A percentile compares a stretch with the other conserved stretches of the same genome.
Conservation (phyloP, 2,797 vertebrate genomes). For the Chromis chromis region DNA sequence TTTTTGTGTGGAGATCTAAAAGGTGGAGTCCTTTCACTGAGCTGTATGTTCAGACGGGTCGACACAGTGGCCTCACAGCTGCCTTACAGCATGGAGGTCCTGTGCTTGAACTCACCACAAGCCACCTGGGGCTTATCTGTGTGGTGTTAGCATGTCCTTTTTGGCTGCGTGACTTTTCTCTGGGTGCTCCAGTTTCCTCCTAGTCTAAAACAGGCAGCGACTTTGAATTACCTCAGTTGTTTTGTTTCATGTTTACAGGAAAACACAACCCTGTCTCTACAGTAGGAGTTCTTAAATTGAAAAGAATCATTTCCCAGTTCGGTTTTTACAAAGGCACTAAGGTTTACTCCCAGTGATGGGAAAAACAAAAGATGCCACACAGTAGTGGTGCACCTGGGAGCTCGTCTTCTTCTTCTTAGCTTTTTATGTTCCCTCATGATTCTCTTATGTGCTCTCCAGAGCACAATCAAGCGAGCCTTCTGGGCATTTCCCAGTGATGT, state of each 20-base stretch:
- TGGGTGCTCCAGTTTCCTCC: not conserved
- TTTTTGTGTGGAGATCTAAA: not conserved
- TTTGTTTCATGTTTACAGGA: not conserved
- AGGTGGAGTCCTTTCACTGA: slow-evolving; percentile 3
- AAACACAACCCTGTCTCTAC: not conserved
- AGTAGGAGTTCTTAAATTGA: slow-evolving; percentile 2
- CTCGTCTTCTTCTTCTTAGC: slow-evolving; percentile 35
- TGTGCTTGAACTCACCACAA: not conserved
- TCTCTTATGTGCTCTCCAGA: slow-evolving; percentile 59
- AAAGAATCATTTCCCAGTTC: slow-evolving; percentile 12
- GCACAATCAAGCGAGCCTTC: slow-evolving; percentile 62
- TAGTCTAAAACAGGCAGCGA: not conserved
- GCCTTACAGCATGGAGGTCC: not conserved
- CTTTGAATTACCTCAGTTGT: not conserved
- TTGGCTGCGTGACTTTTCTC: not conserved
- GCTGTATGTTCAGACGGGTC: not conserved
- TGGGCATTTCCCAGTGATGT: slow-evolving; percentile 61
- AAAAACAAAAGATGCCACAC: slow-evolving; percentile 13
- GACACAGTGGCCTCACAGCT: not conserved
- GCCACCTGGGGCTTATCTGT: not conserved
- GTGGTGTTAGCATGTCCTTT: not conserved
- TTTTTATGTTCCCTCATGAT: slow-evolving; percentile 67
- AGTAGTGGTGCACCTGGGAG: slow-evolving; percentile 36
- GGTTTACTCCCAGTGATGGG: slow-evolving; percentile 15
- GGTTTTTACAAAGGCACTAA: slow-evolving; percentile 25